Conservation (phyloP, 2,797 vertebrate species). For the Oryzias dopingdopingensis region DNA sequence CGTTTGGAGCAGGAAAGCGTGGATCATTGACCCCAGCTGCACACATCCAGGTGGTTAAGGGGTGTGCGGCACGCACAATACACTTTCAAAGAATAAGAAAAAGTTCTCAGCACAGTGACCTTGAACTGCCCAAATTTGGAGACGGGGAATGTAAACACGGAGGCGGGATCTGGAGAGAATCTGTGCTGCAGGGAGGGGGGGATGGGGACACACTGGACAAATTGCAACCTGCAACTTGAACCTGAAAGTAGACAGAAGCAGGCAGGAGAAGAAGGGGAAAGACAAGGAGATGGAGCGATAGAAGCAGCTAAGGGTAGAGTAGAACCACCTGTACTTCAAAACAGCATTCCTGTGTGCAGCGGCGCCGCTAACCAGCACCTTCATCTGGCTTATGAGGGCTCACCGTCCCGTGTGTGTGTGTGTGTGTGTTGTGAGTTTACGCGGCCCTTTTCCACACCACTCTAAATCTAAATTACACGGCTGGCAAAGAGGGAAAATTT, state of each 20-base stretch:
- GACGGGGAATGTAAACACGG: conserved; percentile 84
- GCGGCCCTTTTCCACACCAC: conserved; percentile 35
- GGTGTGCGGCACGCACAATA: conserved; percentile 25
- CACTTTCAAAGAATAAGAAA: conserved; percentile 33
- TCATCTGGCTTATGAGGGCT: conserved; percentile 38
- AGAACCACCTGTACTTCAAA: conserved; percentile 58
- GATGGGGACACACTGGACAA: conserved; percentile 45
- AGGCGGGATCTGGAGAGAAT: conserved; percentile 63
- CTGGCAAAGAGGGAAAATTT: conserved; percentile 51
- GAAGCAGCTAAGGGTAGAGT: conserved; percentile 24
- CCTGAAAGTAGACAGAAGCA: conserved; percentile 41
- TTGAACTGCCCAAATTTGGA: conserved; percentile 76
- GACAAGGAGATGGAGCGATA: conserved; percentile 40
- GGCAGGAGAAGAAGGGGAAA: conserved; percentile 7
- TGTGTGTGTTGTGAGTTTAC: conserved; percentile 22
- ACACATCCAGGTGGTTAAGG: conserved; percentile 36
- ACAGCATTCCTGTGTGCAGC: conserved; percentile 51
- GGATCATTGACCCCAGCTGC: conserved; percentile 55
- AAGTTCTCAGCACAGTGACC: conserved; percentile 62
- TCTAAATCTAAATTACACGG: conserved; percentile 56
- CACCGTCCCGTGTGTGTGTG: conserved; percentile 23
- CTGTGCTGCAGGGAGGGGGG: conserved; percentile 48
- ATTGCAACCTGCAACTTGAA: conserved; percentile 72
- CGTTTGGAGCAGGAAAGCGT: conserved; percentile 39
- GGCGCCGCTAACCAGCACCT: conserved; percentile 32